Evolutionary conservation across 37 sponge, comb jelly and placozoan genomes (phyloP).

Genomic region (Tethya wilhelma): DNA sequence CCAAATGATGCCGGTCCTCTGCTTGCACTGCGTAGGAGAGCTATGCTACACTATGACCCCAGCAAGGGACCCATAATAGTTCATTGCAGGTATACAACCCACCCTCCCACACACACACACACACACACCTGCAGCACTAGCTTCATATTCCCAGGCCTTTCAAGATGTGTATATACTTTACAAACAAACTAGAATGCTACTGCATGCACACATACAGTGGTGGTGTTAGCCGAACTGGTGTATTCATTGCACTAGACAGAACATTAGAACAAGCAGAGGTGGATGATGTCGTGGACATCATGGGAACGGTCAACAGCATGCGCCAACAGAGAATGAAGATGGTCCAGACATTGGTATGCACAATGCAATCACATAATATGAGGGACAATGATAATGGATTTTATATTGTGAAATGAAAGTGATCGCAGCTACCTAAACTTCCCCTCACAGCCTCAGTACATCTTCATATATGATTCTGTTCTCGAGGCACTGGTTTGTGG

Average conservation of each 20-base stretch:
- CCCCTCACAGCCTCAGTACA: slow-evolving; percentile 42
- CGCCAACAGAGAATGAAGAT: slow-evolving; percentile 57
- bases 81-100: slow-evolving; percentile 72
- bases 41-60: not conserved
- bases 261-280: slow-evolving; percentile 29
- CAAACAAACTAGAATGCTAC: no score
- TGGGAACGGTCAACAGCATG: slow-evolving; percentile 24
- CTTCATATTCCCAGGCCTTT: no score
- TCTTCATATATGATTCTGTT: slow-evolving; percentile 38
- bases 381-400: not conserved
- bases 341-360: slow-evolving; percentile 39
- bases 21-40: slow-evolving; percentile 13
- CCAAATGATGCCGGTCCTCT: slow-evolving; percentile 41
- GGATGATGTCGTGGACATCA: slow-evolving; percentile 27
- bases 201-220: no score
- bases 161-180: no score
- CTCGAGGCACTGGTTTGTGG: slow-evolving; percentile 35
- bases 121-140: no score
- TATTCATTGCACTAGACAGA: slow-evolving; percentile 29
- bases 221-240: slow-evolving; percentile 64
- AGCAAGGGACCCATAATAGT: slow-evolving; percentile 35
- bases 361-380: not conserved
- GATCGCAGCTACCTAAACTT: not conserved
- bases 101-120: no score
- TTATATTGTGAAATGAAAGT: not conserved